These are phyloP conservation scores for Eilema griseolum DNA, from an alignment of 2,888 invertebrate species.

Conservation along the genomic window DNA sequence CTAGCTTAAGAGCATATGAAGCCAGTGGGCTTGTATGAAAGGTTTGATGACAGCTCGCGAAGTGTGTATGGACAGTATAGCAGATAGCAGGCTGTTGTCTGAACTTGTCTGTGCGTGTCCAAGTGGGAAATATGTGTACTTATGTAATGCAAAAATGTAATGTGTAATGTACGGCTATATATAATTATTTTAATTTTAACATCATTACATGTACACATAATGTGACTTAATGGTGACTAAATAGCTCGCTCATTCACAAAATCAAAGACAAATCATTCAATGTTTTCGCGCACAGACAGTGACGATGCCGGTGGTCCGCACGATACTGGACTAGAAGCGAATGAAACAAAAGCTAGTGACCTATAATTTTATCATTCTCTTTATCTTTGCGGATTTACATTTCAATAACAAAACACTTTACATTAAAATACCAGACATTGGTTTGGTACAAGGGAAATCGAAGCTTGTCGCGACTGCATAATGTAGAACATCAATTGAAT, in stretches of 20 bases:
- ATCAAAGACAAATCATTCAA: background rate
- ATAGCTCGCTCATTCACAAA: background rate
- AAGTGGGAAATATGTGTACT: no score
- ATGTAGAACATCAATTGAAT: background rate
- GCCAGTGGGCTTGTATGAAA: background rate
- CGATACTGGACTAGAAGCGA: background rate
- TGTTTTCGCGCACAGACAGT: background rate
- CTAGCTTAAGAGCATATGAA: background rate
- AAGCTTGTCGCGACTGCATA: background rate
- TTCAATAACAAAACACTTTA: slow-evolving; percentile 1
- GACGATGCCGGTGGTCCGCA: background rate
- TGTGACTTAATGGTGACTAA: background rate
- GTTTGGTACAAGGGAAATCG: background rate
- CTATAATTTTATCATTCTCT: background rate
- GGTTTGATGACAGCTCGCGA: background rate
- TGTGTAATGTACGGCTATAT: no score
- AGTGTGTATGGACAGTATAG: background rate
- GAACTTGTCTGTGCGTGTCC: no score
- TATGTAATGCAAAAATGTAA: no score
- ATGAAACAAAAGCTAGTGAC: background rate
- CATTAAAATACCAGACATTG: background rate
- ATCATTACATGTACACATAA: no score
- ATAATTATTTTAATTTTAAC: no score
- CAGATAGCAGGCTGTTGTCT: background rate
- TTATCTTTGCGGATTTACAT: slow-evolving; percentile 2